phyloP scores from a whole-genome alignment of 2,113 vertebrate species.

The Limnothrissa miodon region DNA sequence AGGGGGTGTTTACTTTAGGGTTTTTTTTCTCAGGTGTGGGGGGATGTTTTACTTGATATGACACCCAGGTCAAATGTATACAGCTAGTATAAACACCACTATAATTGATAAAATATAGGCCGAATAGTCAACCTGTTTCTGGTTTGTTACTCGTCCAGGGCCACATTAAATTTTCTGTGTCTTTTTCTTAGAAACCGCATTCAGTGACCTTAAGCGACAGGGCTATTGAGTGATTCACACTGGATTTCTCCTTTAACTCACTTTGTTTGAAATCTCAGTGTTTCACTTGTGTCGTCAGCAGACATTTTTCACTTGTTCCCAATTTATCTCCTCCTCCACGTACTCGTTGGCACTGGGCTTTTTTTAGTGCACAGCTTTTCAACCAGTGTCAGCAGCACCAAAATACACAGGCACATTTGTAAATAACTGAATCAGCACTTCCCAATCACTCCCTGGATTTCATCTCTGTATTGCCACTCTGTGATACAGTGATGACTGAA shows the following conservation, averaged over 20 bases:
- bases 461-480: not conserved
- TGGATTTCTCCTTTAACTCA: not conserved
- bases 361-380: conserved; percentile 37
- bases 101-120: no score
- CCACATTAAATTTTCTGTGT: no score
- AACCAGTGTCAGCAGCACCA: not conserved
- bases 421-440: not conserved
- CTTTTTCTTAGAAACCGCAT: no score
- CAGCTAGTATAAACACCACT: no score
- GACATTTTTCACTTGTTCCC: conserved; percentile 62
- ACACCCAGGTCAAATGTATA: no score
- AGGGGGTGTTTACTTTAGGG: no score
- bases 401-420: not conserved
- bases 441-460: not conserved
- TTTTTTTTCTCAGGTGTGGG: no score
- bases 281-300: conserved; percentile 65
- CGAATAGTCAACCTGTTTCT: no score
- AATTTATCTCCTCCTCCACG: conserved; percentile 69
- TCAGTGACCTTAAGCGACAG: no score
- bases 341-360: conserved; percentile 67
- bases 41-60: no score
- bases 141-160: no score
- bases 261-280: not conserved
- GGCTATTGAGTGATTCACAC: no score
- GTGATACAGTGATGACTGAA: not conserved